Conservation (phyloP, 1,140 invertebrate species). For the Meloidogyne floridensis region DNA sequence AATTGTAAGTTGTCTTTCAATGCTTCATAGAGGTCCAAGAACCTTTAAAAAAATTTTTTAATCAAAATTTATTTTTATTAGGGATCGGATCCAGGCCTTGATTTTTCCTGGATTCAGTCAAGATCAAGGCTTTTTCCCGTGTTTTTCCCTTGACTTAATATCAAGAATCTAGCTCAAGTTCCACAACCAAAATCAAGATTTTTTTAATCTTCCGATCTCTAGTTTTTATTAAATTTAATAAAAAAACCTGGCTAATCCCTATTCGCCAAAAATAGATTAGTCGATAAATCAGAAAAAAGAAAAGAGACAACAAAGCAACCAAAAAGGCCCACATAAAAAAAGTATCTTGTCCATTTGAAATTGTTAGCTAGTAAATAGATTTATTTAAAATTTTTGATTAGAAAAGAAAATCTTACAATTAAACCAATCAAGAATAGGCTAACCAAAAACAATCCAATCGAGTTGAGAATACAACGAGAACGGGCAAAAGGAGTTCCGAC, state of each 20-base stretch:
- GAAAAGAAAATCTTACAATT: conserved; percentile 37
- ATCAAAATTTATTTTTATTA: neutral
- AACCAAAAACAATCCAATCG: conserved; percentile 30
- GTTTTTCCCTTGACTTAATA: no score
- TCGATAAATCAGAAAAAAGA: conserved; percentile 36
- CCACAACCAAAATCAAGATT: no score
- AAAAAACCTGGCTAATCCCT: conserved; percentile 45
- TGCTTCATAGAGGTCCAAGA: conserved; percentile 17
- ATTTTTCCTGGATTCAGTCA: no score
- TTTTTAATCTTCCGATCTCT: no score
- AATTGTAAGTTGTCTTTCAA: neutral
- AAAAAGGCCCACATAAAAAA: conserved; percentile 36
- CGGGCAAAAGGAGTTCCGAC: conserved; percentile 45
- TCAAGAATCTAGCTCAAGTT: no score
- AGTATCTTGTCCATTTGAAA: neutral
- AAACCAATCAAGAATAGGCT: conserved; percentile 36
- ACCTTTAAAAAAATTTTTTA: conserved; percentile 13
- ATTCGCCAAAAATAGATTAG: conserved; percentile 45
- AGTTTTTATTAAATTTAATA: neutral
- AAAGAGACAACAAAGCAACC: conserved; percentile 12
- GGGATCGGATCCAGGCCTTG: no score
- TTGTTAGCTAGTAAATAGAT: conserved; percentile 33
- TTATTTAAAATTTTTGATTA: neutral
- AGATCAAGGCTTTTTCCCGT: no score
- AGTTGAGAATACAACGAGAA: conserved; percentile 44